Conservation (phyloP, 2,888 invertebrate species). For the Meloe dianella region DNA sequence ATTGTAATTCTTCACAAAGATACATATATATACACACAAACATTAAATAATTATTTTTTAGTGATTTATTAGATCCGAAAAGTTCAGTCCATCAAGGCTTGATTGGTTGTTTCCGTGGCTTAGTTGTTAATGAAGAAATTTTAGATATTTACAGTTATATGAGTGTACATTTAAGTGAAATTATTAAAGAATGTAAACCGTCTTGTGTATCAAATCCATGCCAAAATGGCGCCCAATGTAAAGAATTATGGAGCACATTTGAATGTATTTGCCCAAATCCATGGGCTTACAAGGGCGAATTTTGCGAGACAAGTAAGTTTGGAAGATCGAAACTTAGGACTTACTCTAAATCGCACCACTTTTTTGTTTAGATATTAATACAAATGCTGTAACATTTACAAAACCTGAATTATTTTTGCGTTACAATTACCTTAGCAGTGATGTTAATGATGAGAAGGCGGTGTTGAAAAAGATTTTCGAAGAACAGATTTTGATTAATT, state of each 20-base stretch:
- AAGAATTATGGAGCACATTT: slow-evolving; percentile 91
- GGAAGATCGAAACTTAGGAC: not conserved
- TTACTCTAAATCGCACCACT: not conserved
- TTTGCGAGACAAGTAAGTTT: slow-evolving; percentile 85
- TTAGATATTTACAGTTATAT: slow-evolving; percentile 91
- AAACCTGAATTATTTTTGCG: slow-evolving; percentile 80
- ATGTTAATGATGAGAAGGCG: slow-evolving; percentile 63
- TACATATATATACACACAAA: slow-evolving; percentile 5
- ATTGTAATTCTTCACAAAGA: slow-evolving; percentile 68
- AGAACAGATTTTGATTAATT: slow-evolving; percentile 84
- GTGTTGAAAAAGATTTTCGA: slow-evolving; percentile 75
- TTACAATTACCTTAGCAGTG: slow-evolving; percentile 72
- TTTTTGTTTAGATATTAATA: slow-evolving; percentile 79
- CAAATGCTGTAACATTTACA: slow-evolving; percentile 86
- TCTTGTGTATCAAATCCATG: slow-evolving; percentile 95
- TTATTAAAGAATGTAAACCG: slow-evolving; percentile 91
- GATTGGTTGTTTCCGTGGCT: slow-evolving; percentile 91
- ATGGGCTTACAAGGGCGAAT: slow-evolving; percentile 89
- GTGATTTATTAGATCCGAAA: slow-evolving; percentile 77
- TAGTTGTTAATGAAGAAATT: slow-evolving; percentile 90
- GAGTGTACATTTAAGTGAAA: slow-evolving; percentile 89
- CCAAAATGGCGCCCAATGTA: slow-evolving; percentile 87
- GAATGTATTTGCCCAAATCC: slow-evolving; percentile 91
- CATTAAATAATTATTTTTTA: slow-evolving; percentile 52
- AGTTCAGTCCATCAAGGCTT: slow-evolving; percentile 86